A percentile compares a stretch with the other conserved stretches of the same genome.
Evolutionary conservation across 2,113 vertebrate species (phyloP).

Genomic region (Bettongia penicillata): DNA sequence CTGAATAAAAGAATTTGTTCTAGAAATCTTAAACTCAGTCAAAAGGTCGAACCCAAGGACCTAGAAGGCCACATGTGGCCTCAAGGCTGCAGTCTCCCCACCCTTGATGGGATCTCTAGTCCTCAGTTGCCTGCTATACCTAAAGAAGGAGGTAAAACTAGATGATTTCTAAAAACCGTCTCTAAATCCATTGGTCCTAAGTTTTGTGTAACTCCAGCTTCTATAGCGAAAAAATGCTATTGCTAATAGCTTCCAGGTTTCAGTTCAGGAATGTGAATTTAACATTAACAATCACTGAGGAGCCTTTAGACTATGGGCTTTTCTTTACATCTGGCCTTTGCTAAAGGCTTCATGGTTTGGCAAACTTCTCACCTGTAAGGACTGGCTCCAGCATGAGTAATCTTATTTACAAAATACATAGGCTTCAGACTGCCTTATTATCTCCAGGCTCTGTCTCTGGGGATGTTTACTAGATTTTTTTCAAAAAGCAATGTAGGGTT

Average conservation of each 20-base stretch:
- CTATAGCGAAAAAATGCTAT: neutral
- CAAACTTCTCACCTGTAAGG: neutral
- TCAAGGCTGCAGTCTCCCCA: too few relatives aligned
- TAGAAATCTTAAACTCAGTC: too few relatives aligned
- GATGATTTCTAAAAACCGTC: neutral
- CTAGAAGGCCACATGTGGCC: too few relatives aligned
- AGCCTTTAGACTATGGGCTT: neutral
- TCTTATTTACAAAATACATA: neutral
- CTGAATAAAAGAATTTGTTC: too few relatives aligned
- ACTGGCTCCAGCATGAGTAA: neutral
- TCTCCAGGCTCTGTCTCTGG: neutral
- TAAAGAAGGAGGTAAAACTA: neutral
- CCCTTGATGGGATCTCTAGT: neutral
- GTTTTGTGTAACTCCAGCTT: neutral
- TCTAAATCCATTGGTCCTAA: neutral
- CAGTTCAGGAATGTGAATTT: neutral
- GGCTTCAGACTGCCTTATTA: neutral
- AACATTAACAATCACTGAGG: neutral
- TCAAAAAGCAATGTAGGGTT: neutral
- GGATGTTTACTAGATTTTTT: neutral
- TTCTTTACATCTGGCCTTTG: neutral
- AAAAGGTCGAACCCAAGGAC: too few relatives aligned
- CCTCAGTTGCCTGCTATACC: neutral
- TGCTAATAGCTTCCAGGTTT: neutral
- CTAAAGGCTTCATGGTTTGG: neutral